Evolutionary conservation across 2,797 vertebrate genomes (phyloP), one percentile per base, ranked within the genome.

Genomic region (Manis pentadactyla): DNA sequence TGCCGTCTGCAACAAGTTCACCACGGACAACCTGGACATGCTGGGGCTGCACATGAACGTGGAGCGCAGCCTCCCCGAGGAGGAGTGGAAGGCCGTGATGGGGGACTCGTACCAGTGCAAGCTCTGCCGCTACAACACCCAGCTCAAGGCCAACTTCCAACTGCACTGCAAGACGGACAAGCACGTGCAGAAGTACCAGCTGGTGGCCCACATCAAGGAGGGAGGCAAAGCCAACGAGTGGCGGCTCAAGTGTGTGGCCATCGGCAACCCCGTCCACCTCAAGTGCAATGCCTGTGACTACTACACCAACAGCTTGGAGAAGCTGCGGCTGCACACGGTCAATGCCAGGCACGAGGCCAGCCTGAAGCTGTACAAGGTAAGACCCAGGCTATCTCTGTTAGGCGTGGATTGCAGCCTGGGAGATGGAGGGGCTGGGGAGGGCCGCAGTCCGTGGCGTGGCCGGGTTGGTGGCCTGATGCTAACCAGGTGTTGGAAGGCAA

Each of bases 281-380:
- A 99, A 99, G 97, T 99, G 99, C 99, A 99, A 99, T 0, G 99
- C 99, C 23, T 99, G 99, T 0, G 99, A 99, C 99, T 99, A 99
- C 98, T 99, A 99, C 98, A 99, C 99, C 90, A 99, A 99, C 98
- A 99, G 99, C 97, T 98, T 99, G 98, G 99, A 99, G 98, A 99
- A 99, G 98, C 99, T 99, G 95, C 99, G 99, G 93, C 99, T 99
- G 98, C 99, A 99, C 98, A 99, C 99, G 0, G 99, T 99, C 97
- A 99, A 99, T 98, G 99, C 99, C 0, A 99, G 99, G 97, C 99
- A 99, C 0, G 99, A 99, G 98, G 99, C 99, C 97, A 99, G 99
- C 99, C 99, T 99, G 98, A 99, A 99, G 98, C 98, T 99, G 83
- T 99, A 99, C 97, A 99, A 99, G 99, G 99, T 99, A 98, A 99